Conservation (phyloP, 2,113 vertebrate species). For the Pangasianodon hypophthalmus region DNA sequence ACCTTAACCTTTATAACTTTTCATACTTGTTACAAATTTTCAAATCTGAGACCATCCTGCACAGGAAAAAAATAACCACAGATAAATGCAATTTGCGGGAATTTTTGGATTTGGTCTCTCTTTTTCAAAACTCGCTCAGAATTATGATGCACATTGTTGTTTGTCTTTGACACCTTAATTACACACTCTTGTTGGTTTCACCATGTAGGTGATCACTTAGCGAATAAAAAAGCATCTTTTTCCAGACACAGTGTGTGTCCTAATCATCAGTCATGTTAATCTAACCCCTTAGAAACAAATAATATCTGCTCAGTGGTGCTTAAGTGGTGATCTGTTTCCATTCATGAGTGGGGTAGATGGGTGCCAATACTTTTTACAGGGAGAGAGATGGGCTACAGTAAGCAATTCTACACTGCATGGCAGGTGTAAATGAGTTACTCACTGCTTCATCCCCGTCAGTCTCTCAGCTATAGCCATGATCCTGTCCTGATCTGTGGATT, state of each 20-base stretch:
- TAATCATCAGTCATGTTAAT: neutral
- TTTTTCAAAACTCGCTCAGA: neutral
- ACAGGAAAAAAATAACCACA: too few relatives aligned
- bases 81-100: too few relatives aligned
- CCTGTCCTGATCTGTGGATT: conserved; percentile 50
- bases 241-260: neutral
- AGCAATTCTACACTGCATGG: neutral
- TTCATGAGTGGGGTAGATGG: neutral
- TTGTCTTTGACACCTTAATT: neutral
- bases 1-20: neutral
- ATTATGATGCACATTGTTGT: neutral
- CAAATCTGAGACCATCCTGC: too few relatives aligned
- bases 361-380: neutral
- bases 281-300: neutral
- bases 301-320: neutral
- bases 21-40: neutral
- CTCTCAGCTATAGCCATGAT: conserved; percentile 13
- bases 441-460: conserved; percentile 65
- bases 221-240: too few relatives aligned
- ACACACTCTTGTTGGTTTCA: neutral
- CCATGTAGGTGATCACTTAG: neutral
- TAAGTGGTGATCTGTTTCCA: neutral
- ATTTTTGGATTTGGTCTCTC: neutral
- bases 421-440: conserved; percentile 26
- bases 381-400: neutral